phyloP scores from a whole-genome alignment of 2,113 vertebrate genomes.

The Chionodraco myersi region DNA sequence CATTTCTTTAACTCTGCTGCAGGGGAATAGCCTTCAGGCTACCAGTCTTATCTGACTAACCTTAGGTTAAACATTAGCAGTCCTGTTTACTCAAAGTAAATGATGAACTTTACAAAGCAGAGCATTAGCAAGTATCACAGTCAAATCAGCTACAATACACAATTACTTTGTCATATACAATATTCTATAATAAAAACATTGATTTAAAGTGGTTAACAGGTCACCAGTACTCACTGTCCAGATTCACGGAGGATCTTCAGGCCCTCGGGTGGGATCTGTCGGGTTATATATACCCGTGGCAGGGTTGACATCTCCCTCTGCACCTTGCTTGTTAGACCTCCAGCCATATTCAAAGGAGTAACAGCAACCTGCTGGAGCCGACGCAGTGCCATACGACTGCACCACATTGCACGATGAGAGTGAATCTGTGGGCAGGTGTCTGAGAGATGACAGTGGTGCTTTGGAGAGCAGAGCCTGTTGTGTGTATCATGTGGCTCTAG shows the following conservation, averaged over 20 bases:
- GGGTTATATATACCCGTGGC: constrained; percentile 83
- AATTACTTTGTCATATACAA: neutral
- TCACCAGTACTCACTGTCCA: constrained; percentile 78
- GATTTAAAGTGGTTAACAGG: neutral
- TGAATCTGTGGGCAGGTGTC: constrained; percentile 26
- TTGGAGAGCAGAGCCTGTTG: constrained; percentile 48
- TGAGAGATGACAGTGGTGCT: constrained; percentile 34
- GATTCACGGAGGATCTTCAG: constrained; percentile 82
- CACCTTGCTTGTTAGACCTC: constrained; percentile 37
- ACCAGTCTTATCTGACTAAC: constrained; percentile 36
- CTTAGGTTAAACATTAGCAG: constrained; percentile 42
- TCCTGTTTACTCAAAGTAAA: constrained; percentile 67
- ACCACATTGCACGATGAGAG: constrained; percentile 76
- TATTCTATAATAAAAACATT: neutral
- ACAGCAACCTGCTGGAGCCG: constrained; percentile 67
- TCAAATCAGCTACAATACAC: neutral
- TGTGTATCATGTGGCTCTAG: constrained; percentile 49
- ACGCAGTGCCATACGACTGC: constrained; percentile 70
- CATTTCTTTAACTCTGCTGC: neutral
- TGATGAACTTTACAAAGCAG: constrained; percentile 57
- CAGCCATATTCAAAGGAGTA: constrained; percentile 53
- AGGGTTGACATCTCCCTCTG: constrained; percentile 78
- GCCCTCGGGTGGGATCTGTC: constrained; percentile 84
- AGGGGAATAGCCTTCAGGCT: constrained; percentile 20
- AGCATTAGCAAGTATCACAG: neutral